Base-by-base conservation (phyloP, 2,888 invertebrate species). In the Lasioglossum leucozonium region DNA sequence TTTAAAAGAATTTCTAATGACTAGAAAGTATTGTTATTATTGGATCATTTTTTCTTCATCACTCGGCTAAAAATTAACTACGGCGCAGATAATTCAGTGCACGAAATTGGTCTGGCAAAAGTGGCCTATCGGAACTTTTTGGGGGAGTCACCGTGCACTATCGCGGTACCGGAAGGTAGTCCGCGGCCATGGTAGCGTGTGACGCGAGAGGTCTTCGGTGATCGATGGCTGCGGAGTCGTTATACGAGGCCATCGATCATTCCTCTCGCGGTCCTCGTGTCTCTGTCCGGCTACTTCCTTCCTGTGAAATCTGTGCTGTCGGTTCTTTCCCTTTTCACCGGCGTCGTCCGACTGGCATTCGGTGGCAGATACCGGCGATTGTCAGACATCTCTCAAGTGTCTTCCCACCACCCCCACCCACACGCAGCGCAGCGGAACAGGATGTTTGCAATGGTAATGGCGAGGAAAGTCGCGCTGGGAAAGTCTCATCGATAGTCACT, bases 141-240 rank as follows among this genome's bases (percentile, higher is more conserved):
- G 26, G 44, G 42, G 67, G 72, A 81, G 79, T 69, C n/a, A n/a
- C 44, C 74, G 72, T 65, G 77, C 65, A 26, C 69, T 81, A 62
- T 74, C 10, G 62, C 16, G 82, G 67, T 82, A 85, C 83, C 88
- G 88, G 88, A 89, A 89, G 73, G 79, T 72, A 72, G 69, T 58
- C 79, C 11, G 79, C 78, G 67, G 26, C 82, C 75, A 86, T 74
- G 77, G 65, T 81, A 55, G 77, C 62, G 74, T 80, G 77, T 74
- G 87, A 89, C 85, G 72, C 77, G 89, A 84, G 89, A 84, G 88
- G 84, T 91, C 88, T 81, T 77, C 71, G 65, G 82, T 90, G 89
- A 91, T 91, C 88, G 88, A 87, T 90, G 76, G 79, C 79, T 55
- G 67, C 37, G 74, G 72, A 87, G 84, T 78, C 80, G 62, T 77